Conservation (phyloP, 2,888 invertebrate genomes). For the Germaria angustata region DNA sequence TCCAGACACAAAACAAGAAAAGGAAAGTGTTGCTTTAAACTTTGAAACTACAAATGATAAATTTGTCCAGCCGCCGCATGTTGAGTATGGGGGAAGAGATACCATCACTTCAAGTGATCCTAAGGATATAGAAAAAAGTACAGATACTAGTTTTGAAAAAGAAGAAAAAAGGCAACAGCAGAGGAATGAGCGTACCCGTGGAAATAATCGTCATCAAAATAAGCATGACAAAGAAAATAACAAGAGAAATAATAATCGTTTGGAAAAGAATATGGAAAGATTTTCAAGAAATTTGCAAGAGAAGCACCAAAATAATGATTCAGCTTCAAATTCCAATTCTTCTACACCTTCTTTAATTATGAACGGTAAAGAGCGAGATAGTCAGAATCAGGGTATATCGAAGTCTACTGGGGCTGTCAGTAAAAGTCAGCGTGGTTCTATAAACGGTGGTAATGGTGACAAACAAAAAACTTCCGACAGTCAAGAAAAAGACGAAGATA, state of each 20-base stretch:
- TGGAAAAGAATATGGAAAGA: slow-evolving; percentile 70
- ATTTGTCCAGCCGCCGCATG: neutral
- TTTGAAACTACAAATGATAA: neutral
- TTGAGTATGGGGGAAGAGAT: neutral
- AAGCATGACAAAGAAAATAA: slow-evolving; percentile 54
- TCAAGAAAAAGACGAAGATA: slow-evolving; percentile 24
- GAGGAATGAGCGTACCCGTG: slow-evolving; percentile 42
- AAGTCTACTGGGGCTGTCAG: slow-evolving; percentile 47
- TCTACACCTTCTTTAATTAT: slow-evolving; percentile 50
- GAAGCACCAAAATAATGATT: slow-evolving; percentile 51
- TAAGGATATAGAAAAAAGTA: slow-evolving; percentile 23
- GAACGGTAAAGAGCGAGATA: slow-evolving; percentile 19
- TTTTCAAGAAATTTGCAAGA: slow-evolving; percentile 61
- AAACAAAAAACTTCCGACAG: slow-evolving; percentile 1
- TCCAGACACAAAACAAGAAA: neutral
- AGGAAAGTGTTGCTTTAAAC: neutral
- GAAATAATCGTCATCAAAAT: slow-evolving; percentile 46
- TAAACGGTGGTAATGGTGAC: neutral
- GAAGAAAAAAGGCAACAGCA: slow-evolving; percentile 52
- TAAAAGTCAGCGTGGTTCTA: slow-evolving; percentile 33
- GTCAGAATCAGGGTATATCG: neutral
- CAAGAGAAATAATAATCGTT: slow-evolving; percentile 67
- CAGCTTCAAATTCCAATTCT: slow-evolving; percentile 57
- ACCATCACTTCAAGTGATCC: neutral
- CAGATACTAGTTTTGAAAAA: slow-evolving; percentile 51